These are phyloP conservation scores for Drosophila tsacasi DNA, from an alignment of 1,140 invertebrate species.

Conservation along the genomic window DNA sequence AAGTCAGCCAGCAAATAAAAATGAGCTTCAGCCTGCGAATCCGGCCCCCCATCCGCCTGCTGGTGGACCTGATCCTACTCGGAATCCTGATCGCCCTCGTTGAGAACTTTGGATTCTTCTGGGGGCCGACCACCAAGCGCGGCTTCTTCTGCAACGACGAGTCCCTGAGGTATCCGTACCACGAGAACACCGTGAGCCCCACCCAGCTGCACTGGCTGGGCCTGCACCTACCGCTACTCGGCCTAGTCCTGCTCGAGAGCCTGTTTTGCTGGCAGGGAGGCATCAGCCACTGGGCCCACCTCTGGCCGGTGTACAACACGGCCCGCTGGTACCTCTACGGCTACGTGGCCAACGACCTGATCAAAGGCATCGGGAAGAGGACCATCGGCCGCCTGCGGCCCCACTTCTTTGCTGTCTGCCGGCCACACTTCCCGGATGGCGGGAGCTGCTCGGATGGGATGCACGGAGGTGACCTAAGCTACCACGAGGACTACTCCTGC, in stretches of 20 bases:
- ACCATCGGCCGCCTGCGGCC: conserved; percentile 95
- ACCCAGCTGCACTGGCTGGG: conserved; percentile 30
- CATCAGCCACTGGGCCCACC: conserved; percentile 58
- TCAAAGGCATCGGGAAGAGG: conserved; percentile 95
- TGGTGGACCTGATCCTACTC: conserved; percentile 46
- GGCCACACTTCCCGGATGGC: conserved; percentile 86
- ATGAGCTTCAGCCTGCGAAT: conserved; percentile 53
- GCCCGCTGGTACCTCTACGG: conserved; percentile 93
- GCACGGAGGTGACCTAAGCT: conserved; percentile 86
- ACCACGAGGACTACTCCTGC: conserved; percentile 89
- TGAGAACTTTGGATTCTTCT: conserved; percentile 34
- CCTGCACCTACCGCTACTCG: conserved; percentile 38
- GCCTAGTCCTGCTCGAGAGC: conserved; percentile 32
- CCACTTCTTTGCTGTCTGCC: conserved; percentile 93
- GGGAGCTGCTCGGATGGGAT: conserved; percentile 62
- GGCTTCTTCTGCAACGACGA: conserved; percentile 98
- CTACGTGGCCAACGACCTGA: conserved; percentile 90
- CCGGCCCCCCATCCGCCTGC: conserved; percentile 18
- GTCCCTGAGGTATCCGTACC: conserved; percentile 93
- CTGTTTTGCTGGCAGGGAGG: conserved; percentile 2
- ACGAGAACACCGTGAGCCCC: conserved; percentile 89
- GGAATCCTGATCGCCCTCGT: conserved; percentile 29
- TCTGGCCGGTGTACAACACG: conserved; percentile 89
- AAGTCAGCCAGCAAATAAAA: not conserved
- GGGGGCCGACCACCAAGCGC: conserved; percentile 87